Evolutionary conservation across 92 coral and sea anemone species (phyloP).

Genomic region (Actinernus sp.): DNA sequence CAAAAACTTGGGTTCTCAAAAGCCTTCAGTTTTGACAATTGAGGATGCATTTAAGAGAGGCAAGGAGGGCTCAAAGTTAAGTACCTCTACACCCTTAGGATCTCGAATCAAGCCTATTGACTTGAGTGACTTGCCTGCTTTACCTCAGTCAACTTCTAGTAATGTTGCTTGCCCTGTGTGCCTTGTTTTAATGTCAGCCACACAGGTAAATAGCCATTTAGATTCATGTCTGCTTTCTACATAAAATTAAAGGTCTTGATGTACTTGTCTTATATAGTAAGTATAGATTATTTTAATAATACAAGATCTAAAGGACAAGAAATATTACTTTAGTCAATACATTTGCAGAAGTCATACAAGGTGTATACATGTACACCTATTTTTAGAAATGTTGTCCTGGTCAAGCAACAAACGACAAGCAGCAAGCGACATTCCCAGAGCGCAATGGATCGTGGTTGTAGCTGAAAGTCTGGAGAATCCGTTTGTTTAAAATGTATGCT

Average conservation of each 20-base stretch:
- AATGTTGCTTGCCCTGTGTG: constrained; percentile 88
- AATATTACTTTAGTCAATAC: too few species aligned
- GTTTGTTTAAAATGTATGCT: too few species aligned
- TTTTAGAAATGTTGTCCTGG: too few species aligned
- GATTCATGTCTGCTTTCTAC: constrained; percentile 59
- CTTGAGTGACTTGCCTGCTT: constrained; percentile 28
- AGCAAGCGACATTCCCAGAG: too few species aligned
- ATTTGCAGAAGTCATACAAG: too few species aligned
- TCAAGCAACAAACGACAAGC: too few species aligned
- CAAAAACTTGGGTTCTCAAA: not conserved
- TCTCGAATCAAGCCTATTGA: constrained; percentile 42
- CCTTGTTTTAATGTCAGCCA: constrained; percentile 33
- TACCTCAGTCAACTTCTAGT: not conserved
- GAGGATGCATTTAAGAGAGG: constrained; percentile 82
- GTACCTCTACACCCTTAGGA: constrained; percentile 16
- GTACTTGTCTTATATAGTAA: not conserved
- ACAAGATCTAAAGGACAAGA: too few species aligned
- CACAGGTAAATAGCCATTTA: constrained; percentile 68
- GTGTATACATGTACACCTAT: too few species aligned
- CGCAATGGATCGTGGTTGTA: too few species aligned
- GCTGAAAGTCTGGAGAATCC: too few species aligned
- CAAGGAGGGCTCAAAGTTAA: constrained; percentile 9
- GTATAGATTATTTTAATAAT: too few species aligned
- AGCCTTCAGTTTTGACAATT: constrained; percentile 56
- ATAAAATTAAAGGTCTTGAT: too few species aligned